Percentiles rank a stretch among this genome's conserved stretches.
phyloP scores from a whole-genome alignment of 2,797 vertebrate genomes.

The Anabacerthia variegaticeps region DNA sequence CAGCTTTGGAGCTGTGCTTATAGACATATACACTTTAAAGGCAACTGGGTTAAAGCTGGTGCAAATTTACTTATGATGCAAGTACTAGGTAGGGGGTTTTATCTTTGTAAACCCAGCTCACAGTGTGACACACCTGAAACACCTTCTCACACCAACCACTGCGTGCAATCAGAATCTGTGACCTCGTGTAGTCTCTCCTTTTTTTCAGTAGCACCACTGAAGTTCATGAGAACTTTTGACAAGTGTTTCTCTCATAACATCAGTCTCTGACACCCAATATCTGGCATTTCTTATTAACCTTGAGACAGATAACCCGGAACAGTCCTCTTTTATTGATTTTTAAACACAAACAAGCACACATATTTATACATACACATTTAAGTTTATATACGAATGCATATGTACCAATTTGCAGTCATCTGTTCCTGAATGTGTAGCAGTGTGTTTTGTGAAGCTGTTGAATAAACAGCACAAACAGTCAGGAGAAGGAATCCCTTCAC shows the following conservation, averaged over 20 bases:
- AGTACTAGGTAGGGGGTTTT: background rate
- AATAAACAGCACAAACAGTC: background rate
- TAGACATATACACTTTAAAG: background rate
- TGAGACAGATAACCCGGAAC: background rate
- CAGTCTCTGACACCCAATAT: background rate
- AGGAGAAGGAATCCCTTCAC: background rate
- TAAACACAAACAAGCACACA: background rate
- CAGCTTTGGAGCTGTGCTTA: background rate
- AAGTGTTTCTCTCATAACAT: background rate
- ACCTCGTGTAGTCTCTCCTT: accelerated
- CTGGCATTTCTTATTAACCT: background rate
- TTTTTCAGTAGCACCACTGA: background rate
- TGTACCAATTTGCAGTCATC: background rate
- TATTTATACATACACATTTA: accelerated
- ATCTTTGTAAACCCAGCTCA: background rate
- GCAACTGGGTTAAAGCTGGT: background rate
- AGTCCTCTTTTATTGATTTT: background rate
- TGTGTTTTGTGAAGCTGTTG: background rate
- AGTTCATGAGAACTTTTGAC: background rate
- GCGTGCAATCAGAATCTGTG: background rate
- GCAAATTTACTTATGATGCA: background rate
- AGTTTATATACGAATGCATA: accelerated
- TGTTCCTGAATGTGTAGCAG: background rate
- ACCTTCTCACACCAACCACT: background rate
- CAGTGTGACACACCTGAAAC: background rate